Evolutionary conservation across 2,113 vertebrate genomes (phyloP).

Genomic region (Sorex fumeus): DNA sequence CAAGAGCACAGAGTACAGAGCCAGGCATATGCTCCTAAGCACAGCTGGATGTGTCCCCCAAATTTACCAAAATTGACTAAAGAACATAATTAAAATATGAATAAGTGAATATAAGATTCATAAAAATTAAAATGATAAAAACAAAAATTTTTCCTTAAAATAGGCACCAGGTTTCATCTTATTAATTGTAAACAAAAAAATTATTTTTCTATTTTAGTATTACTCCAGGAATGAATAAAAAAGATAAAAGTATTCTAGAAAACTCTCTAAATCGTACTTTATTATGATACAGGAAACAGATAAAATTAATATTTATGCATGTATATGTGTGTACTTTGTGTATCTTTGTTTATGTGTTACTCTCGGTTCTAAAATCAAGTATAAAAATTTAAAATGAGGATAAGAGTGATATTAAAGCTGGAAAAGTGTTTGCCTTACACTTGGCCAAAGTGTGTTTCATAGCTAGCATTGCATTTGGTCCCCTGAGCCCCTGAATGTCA

Average conservation of each 20-base stretch:
- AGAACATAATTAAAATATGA: neutral
- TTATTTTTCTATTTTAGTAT: too few species aligned
- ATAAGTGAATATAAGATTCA: neutral
- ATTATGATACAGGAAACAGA: neutral
- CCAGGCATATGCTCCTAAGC: too few species aligned
- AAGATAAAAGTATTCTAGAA: neutral
- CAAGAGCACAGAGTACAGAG: too few species aligned
- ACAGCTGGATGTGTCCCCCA: too few species aligned
- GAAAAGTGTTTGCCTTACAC: too few species aligned
- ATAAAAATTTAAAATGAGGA: neutral
- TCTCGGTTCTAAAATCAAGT: neutral
- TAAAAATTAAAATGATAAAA: neutral
- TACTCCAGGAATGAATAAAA: neutral
- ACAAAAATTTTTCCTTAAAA: conserved; percentile 5
- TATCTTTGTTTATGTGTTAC: neutral
- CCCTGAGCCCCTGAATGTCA: too few species aligned
- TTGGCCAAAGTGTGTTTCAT: too few species aligned
- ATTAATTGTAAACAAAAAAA: neutral
- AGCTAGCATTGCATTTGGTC: too few species aligned
- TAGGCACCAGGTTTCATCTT: neutral
- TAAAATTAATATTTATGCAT: neutral
- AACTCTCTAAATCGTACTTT: neutral
- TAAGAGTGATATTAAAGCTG: too few species aligned
- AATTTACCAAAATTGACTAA: neutral
- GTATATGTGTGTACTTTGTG: neutral